Percentiles rank a stretch among this genome's conserved stretches.
phyloP scores from a whole-genome alignment of 2,797 vertebrate species.

The Intellagama lesueurii region DNA sequence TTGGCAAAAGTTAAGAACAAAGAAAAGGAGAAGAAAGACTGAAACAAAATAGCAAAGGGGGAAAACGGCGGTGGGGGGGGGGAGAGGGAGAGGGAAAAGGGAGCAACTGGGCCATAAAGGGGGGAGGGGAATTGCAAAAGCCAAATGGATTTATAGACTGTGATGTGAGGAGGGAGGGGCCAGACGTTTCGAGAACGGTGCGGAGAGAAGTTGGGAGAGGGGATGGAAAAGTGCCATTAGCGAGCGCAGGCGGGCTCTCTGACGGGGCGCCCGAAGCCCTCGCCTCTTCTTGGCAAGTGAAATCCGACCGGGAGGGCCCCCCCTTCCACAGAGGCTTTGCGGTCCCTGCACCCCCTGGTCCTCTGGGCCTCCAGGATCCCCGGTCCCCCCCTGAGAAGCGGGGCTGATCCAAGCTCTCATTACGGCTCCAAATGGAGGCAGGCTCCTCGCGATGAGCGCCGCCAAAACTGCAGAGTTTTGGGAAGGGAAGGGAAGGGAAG shows the following conservation, averaged over 20 bases:
- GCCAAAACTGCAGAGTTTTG: not conserved
- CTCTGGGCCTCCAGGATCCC: too few species aligned
- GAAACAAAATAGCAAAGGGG: conserved; percentile 31
- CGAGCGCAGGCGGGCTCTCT: not conserved
- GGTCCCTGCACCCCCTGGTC: not conserved
- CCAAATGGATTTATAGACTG: conserved; percentile 45
- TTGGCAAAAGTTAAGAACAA: conserved; percentile 51
- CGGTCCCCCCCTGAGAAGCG: not conserved
- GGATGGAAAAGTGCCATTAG: not conserved
- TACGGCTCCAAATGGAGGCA: not conserved
- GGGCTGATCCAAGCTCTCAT: not conserved
- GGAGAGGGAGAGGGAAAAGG: not conserved
- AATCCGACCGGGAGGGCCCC: not conserved
- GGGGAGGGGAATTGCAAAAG: conserved; percentile 8
- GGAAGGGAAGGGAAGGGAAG: not conserved
- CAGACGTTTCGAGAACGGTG: not conserved
- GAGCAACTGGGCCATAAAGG: conserved; percentile 14
- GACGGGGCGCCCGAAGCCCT: not conserved
- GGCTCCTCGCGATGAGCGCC: not conserved
- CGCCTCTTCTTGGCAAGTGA: not conserved
- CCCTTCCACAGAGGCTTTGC: not conserved
- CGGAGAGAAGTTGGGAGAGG: not conserved
- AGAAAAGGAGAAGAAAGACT: conserved; percentile 43
- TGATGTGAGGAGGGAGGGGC: conserved; percentile 27
- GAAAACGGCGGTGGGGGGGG: not conserved